Conservation (phyloP, 2,797 vertebrate genomes). For the Coccyzus lansbergi region DNA sequence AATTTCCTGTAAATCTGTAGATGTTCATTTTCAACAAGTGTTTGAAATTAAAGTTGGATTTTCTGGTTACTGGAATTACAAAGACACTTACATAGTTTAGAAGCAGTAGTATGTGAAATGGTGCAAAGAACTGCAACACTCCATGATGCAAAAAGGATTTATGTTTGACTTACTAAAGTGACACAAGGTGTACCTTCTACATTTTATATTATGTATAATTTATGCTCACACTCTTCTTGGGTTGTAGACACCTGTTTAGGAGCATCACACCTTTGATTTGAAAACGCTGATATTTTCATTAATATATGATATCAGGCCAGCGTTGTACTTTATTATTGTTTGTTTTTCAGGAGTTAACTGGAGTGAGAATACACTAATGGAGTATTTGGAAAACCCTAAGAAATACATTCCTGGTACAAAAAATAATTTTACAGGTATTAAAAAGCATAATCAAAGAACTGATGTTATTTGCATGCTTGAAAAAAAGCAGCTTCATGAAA, state of each 20-base stretch:
- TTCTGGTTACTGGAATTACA: not conserved
- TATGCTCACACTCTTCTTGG: not conserved
- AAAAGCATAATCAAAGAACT: conserved; percentile 87
- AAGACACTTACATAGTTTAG: not conserved
- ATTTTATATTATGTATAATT: not conserved
- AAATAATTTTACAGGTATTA: conserved; percentile 89
- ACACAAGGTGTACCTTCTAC: not conserved
- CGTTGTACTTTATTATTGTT: not conserved
- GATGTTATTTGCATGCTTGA: conserved; percentile 87
- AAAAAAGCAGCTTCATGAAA: conserved; percentile 77
- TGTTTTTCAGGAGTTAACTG: conserved; percentile 79
- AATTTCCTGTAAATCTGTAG: not conserved
- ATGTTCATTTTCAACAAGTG: not conserved
- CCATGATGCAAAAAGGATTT: not conserved
- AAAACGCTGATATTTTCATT: not conserved
- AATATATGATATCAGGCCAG: not conserved
- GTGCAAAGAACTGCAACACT: not conserved
- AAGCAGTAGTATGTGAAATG: not conserved
- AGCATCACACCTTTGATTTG: not conserved
- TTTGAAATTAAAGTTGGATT: not conserved
- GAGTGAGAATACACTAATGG: conserved; percentile 81
- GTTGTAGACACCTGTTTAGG: not conserved
- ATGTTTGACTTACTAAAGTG: not conserved
- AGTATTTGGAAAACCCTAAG: conserved; percentile 91
- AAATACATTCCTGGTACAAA: conserved; percentile 91